These are phyloP conservation scores for Orthosia cruda DNA, from an alignment of 2,888 invertebrate species.

Conservation along the genomic window DNA sequence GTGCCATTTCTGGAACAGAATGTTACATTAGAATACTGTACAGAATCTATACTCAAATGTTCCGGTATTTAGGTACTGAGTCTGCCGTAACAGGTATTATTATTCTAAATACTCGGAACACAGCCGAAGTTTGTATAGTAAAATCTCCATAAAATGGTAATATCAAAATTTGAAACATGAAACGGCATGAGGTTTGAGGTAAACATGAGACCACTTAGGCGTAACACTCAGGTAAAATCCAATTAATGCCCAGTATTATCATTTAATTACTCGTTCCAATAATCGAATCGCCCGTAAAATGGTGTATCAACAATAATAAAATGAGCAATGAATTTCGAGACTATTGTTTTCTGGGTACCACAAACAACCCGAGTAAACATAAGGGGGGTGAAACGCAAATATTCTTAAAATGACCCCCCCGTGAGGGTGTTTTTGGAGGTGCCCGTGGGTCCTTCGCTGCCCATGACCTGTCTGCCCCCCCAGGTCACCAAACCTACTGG, in stretches of 20 bases:
- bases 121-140: conserved; percentile 29
- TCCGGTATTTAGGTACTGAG: not conserved
- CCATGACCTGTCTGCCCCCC: conserved; percentile 81
- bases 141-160: conserved; percentile 44
- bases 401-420: conserved; percentile 91
- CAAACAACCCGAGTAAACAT: conserved; percentile 91
- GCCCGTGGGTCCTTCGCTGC: conserved; percentile 81
- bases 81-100: not conserved
- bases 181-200: conserved; percentile 62
- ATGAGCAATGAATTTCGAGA: conserved; percentile 92
- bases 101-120: not conserved
- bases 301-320: conserved; percentile 92
- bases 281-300: conserved; percentile 91
- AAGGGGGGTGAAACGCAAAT: conserved; percentile 88
- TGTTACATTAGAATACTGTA: conserved; percentile 5
- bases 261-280: conserved; percentile 91
- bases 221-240: conserved; percentile 88
- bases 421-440: conserved; percentile 78
- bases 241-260: conserved; percentile 91
- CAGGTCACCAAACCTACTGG: conserved; percentile 90
- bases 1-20: conserved; percentile 94
- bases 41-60: not conserved
- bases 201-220: conserved; percentile 73
- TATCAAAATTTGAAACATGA: conserved; percentile 55
- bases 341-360: conserved; percentile 92